Evolutionary conservation across 2,113 vertebrate genomes (phyloP).

Genomic region (rabbit (Oryctolagus cuniculus)): mOryCun1.1 NC_091435.1:62243501-62244000

Average conservation of each 20-base stretch:
- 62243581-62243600: not conserved
- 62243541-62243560: not conserved
- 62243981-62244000: not conserved
- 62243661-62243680: not conserved
- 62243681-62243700: not conserved
- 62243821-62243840: not conserved
- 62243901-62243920: not conserved
- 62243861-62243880: not conserved
- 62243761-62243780: not conserved
- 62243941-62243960: not conserved
- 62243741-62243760: not conserved
- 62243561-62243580: not conserved
- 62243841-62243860: not conserved
- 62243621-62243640: not conserved
- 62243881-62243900: not conserved
- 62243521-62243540: slow-evolving; percentile 3
- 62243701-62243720: not conserved
- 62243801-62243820: not conserved
- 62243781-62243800: not conserved
- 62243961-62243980: not conserved
- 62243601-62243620: not conserved
- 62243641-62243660: not conserved
- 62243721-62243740: slow-evolving; percentile 12
- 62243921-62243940: not conserved
- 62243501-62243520: not conserved